Evolutionary conservation across 2,113 vertebrate species (phyloP).

Genomic region (Cochlearius cochlearius): DNA sequence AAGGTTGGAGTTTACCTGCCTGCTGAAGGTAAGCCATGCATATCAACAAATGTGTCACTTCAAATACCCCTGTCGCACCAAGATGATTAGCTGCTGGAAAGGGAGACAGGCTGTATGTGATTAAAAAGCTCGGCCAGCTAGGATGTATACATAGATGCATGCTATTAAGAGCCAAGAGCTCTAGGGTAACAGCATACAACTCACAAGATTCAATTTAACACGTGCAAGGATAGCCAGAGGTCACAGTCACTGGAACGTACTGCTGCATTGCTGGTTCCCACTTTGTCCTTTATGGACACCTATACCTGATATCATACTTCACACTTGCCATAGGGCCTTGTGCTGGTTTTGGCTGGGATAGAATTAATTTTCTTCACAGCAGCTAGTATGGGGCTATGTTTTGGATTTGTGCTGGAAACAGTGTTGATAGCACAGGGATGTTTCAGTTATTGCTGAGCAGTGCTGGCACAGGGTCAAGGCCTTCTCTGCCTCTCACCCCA

Average conservation of each 20-base stretch:
- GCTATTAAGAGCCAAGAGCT: not conserved
- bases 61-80: accelerated
- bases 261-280: not conserved
- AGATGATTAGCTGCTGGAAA: not conserved
- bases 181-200: not conserved
- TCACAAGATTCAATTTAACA: not conserved
- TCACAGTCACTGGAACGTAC: accelerated
- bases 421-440: not conserved
- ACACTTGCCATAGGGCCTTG: not conserved
- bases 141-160: not conserved
- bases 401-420: not conserved
- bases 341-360: not conserved
- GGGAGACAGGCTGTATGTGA: not conserved
- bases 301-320: not conserved
- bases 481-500: not conserved
- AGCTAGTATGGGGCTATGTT: not conserved
- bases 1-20: not conserved
- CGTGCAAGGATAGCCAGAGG: not conserved
- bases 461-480: not conserved
- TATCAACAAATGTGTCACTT: not conserved
- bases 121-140: not conserved
- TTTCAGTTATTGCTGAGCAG: not conserved
- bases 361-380: not conserved
- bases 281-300: not conserved
- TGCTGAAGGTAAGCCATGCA: not conserved